Base-by-base conservation (phyloP, 2,113 vertebrate genomes). In the Ophiodon elongatus region DNA sequence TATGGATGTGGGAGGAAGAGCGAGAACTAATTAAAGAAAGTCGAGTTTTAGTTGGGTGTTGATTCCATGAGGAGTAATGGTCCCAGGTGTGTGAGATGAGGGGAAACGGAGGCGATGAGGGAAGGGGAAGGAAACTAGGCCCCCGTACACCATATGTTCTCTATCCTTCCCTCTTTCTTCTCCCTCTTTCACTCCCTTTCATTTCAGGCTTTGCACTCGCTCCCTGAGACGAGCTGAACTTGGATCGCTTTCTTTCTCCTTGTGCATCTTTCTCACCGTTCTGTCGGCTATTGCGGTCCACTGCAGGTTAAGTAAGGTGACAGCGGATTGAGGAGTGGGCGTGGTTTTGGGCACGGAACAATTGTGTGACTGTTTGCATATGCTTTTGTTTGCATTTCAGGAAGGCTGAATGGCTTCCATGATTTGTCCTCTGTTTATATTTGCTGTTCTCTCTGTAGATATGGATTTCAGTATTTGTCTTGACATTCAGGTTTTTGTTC, bases 1-100 rank as follows among this genome's bases (percentile, higher is more conserved):
- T 76, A 90, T 82, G 78, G 75, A 78, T 62, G 56, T 57, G 50
- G 29, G 23, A 41, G 29, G 35, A 62, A 59, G 68, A 79, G 68
- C 29, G 67, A 79, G 76, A 86, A 82, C 88, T 89, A 85, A 92
- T 91, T 88, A 86, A 77, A 63, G 76, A 81, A 93, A 90, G 76
- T 75, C 8, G 68, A 87, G 63, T 92, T 89, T 80, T 81, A 84
- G 84, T 84, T 88, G 85, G 83, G 66, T 86, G 82, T 82, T 86
- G 80, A 84, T 86, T 90, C 85, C 86, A 67, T 7, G 57, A 77
- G 90, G 87, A 82, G 54, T 85, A 73, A 66, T 57, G 75, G 78
- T 91, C 89, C 89, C 89, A 91, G 79, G 86, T 90, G 87, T 89
- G 59, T 71, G 17, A 82, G 35, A 80, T 78, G 82, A 83, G 85